phyloP scores from a whole-genome alignment of 2,113 vertebrate genomes.

The human region GRCh38 chr4:6888501-6889000 shows the following conservation, averaged over 20 bases:
- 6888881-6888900: background rate
- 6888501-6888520: background rate
- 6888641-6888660: background rate
- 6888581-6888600: background rate
- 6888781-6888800: background rate
- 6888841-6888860: no score
- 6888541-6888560: fast-evolving
- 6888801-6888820: background rate
- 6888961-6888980: background rate
- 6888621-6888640: background rate
- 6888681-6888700: background rate
- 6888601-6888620: background rate
- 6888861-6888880: background rate
- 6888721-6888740: background rate
- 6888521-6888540: background rate
- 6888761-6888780: no score
- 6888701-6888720: background rate
- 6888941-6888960: background rate
- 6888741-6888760: no score
- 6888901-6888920: background rate
- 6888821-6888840: background rate
- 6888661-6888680: no score
- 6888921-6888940: background rate
- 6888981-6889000: fast-evolving
- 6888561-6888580: background rate